phyloP scores from a whole-genome alignment of 2,888 invertebrate genomes.

The Thymelicus acteon region DNA sequence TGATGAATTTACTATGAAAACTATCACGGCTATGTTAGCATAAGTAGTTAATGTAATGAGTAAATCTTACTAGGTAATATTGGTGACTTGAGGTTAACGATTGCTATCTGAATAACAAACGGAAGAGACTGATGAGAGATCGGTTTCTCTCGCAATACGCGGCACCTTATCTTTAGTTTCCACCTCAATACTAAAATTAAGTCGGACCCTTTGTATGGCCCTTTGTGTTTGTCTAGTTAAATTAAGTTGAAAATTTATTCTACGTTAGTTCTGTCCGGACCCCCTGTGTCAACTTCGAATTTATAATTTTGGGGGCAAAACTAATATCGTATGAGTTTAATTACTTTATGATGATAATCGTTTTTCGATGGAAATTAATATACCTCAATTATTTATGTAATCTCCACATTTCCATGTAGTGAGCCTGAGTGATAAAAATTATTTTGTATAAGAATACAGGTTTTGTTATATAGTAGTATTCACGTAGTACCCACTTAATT shows the following conservation, averaged over 20 bases:
- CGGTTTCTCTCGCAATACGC: conserved; percentile 32
- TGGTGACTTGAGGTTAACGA: too few relatives aligned
- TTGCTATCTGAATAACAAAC: too few relatives aligned
- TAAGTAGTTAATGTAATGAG: too few relatives aligned
- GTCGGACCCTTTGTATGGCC: conserved; percentile 73
- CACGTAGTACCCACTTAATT: too few relatives aligned
- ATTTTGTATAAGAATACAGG: too few relatives aligned
- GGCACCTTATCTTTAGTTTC: conserved; percentile 80
- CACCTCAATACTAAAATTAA: conserved; percentile 79
- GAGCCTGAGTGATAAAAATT: too few relatives aligned
- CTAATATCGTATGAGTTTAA: conserved; percentile 58
- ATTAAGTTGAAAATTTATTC: conserved; percentile 85
- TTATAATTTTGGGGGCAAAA: conserved; percentile 77
- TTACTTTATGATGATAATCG: conserved; percentile 67
- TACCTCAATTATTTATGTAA: conserved; percentile 3
- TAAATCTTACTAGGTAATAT: too few relatives aligned
- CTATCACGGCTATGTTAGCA: too few relatives aligned
- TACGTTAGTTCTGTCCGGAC: conserved; percentile 69
- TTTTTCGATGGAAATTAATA: conserved; percentile 26
- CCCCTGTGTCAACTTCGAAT: conserved; percentile 78
- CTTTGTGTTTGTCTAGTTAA: conserved; percentile 82
- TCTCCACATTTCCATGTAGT: background rate
- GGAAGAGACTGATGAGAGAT: background rate
- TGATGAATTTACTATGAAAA: too few relatives aligned
- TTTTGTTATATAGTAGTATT: too few relatives aligned